Conservation (phyloP, 1,140 invertebrate genomes). For the Temnothorax nylanderi region DNA sequence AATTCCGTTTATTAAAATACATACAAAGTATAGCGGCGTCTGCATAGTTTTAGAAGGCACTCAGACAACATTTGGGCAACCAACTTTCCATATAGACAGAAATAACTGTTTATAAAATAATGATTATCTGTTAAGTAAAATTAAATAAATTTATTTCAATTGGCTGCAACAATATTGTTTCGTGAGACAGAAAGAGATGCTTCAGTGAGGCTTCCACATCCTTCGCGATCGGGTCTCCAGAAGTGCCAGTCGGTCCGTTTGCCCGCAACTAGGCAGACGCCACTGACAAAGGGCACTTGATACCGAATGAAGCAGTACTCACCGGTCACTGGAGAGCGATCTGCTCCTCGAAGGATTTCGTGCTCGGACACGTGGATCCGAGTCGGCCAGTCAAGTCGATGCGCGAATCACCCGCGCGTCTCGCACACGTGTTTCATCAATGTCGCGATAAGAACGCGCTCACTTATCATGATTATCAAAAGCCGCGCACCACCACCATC, state of each 20-base stretch:
- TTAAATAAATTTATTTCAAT: conserved; percentile 1
- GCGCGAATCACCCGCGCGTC: conserved; percentile 16
- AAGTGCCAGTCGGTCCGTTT: conserved; percentile 1
- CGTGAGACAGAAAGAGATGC: neutral
- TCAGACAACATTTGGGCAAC: neutral
- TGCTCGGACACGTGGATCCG: conserved; percentile 7
- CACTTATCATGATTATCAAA: conserved; percentile 8
- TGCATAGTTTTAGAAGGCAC: neutral
- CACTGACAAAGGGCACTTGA: conserved; percentile 27
- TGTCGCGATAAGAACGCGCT: neutral
- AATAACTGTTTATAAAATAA: neutral
- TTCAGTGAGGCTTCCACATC: neutral
- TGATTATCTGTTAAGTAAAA: neutral
- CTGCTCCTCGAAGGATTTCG: conserved; percentile 24
- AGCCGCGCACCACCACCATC: neutral
- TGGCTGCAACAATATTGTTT: conserved; percentile 7
- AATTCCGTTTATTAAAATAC: neutral
- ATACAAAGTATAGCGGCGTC: neutral
- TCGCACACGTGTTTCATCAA: conserved; percentile 17
- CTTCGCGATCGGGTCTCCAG: neutral
- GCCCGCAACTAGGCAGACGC: neutral
- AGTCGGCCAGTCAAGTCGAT: neutral
- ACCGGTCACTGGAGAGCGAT: conserved; percentile 39
- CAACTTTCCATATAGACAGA: neutral
- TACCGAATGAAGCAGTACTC: conserved; percentile 24